Percentiles rank a stretch among this genome's conserved stretches.
Conservation (phyloP, 53 echinoderm and acorn worm genomes). For the Zoroaster sp. region DNA sequence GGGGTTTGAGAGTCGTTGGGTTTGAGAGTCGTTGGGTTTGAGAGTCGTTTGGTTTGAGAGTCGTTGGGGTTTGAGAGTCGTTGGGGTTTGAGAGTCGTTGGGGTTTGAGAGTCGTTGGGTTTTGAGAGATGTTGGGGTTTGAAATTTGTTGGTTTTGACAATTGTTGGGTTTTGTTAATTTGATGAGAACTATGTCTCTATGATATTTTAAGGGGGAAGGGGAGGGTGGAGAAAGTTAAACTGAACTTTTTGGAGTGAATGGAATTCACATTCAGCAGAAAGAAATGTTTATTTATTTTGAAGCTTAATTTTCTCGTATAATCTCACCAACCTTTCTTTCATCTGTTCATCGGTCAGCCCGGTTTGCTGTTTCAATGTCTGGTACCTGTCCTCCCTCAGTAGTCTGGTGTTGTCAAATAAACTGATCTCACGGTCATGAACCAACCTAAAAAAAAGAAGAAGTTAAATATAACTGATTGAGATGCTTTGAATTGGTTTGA, state of each 20-base stretch:
- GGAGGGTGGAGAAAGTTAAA: not conserved
- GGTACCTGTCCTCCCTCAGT: constrained; percentile 81
- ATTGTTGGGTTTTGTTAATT: too few species aligned
- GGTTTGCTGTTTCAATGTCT: constrained; percentile 74
- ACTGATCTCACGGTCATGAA: constrained; percentile 92
- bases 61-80: too few species aligned
- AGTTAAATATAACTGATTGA: not conserved
- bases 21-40: too few species aligned
- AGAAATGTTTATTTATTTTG: not conserved
- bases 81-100: too few species aligned
- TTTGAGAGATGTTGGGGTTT: too few species aligned
- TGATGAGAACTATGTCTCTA: too few species aligned
- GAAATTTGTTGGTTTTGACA: too few species aligned
- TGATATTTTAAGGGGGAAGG: too few species aligned
- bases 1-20: too few species aligned
- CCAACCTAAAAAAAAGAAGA: constrained; percentile 62
- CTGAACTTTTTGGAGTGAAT: not conserved
- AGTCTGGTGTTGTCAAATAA: constrained; percentile 95
- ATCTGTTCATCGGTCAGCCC: constrained; percentile 78
- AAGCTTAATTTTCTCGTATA: not conserved
- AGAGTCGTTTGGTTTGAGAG: too few species aligned
- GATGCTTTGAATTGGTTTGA: too few species aligned
- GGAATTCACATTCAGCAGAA: not conserved
- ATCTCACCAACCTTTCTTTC: constrained; percentile 63
- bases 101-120: too few species aligned